Base-by-base conservation (phyloP, 2,797 vertebrate species). In the Sitta carolinensis region DNA sequence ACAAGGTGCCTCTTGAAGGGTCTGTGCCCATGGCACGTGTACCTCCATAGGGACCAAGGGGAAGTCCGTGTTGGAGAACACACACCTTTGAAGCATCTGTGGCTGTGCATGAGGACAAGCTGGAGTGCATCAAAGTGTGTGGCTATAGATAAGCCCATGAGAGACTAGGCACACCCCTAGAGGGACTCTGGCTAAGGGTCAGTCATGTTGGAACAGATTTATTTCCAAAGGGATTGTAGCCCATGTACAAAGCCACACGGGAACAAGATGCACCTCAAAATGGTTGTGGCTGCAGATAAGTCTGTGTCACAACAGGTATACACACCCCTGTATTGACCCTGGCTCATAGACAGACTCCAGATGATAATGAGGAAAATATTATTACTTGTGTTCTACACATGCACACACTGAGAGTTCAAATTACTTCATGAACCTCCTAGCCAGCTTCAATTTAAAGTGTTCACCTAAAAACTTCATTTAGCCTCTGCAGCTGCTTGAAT, bases 401-500 rank as follows among this genome's bases (percentile, higher is more conserved):
- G 3, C 42, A 97, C 91, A 90, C 70, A 88, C 69, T 75, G 87
- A 76, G 85, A 94, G 88, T 95, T 96, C 90, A 96, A 96, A 97
- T 96, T 94, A 83, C 90, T 92, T 93, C 83, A 87, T 92, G 92
- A 97, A 85, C 82, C 87, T 89, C 79, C 61, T 75, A 89, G 84
- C 34, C 55, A 93, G 80, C 64, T 93, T 96, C 85, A 92, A 57
- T 92, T 95, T 93, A 82, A 97, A 97, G 84, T 50, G 78, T 88
- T 96, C 88, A 93, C 78, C 91, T 90, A 90, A 88, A 94, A 95
- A 80, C 68, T 89, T 90, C 63, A 93, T 95, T 96, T 92, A 94
- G 61, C 72, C 38, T 84, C 61, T 5, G 3, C 86, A 92, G 68
- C 75, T 94, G 34, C 81, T 89, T 87, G 84, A 67, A 7, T 70